A percentile compares a stretch with the other conserved stretches of the same genome.
phyloP scores from a whole-genome alignment of 2,113 vertebrate genomes.

The Nesoenas mayeri region DNA sequence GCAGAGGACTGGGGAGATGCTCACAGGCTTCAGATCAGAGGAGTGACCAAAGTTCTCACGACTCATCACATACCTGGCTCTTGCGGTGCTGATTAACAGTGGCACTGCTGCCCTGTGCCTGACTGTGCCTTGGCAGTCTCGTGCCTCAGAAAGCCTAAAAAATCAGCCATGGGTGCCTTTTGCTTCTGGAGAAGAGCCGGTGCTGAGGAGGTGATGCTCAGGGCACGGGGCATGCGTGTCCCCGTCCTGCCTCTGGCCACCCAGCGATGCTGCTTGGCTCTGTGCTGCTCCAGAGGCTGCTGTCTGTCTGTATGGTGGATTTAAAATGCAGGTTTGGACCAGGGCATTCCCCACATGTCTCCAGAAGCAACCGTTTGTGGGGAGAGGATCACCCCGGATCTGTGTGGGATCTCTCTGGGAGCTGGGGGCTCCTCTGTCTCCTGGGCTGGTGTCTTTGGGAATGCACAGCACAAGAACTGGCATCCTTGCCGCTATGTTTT shows the following conservation, averaged over 20 bases:
- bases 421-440: rapidly evolving
- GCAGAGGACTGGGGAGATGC: not conserved
- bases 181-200: not conserved
- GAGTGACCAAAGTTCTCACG: not conserved
- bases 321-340: not conserved
- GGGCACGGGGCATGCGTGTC: not conserved
- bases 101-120: not conserved
- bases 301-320: not conserved
- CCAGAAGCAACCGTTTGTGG: not conserved
- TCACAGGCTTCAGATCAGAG: not conserved
- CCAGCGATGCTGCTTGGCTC: not conserved
- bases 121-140: not conserved
- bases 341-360: rapidly evolving
- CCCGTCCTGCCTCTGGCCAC: not conserved
- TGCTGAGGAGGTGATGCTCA: rapidly evolving
- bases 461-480: rapidly evolving
- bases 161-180: not conserved
- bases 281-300: not conserved
- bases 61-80: not conserved
- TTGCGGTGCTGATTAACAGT: not conserved
- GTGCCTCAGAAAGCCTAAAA: not conserved
- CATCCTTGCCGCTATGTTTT: not conserved
- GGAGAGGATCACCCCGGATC: not conserved
- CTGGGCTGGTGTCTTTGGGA: not conserved
- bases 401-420: not conserved